A percentile compares a stretch with the other conserved stretches of the same genome.
Evolutionary conservation across 2,797 vertebrate species (phyloP).

Genomic region (Pseudomugil gertrudae): DNA sequence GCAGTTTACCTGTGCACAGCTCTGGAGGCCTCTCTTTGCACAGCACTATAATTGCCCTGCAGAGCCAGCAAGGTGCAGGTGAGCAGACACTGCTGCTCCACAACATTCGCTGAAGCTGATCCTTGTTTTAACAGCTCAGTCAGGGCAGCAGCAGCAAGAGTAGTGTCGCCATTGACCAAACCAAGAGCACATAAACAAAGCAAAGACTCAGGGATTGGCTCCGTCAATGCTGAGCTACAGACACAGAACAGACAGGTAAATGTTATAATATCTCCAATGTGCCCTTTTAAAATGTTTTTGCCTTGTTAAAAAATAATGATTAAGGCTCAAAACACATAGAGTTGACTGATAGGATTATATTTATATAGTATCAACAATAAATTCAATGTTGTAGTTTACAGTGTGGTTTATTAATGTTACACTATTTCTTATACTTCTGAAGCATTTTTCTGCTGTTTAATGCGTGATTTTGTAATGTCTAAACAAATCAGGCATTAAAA

Average conservation of each 20-base stretch:
- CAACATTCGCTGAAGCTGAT: slow-evolving; percentile 52
- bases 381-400: no score
- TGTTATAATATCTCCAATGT: no score
- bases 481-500: no score
- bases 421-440: not conserved
- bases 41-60: slow-evolving; percentile 84
- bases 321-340: no score
- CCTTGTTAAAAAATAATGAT: no score
- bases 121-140: slow-evolving; percentile 89
- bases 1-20: slow-evolving; percentile 90
- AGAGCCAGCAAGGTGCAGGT: slow-evolving; percentile 86
- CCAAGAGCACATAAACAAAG: slow-evolving; percentile 91
- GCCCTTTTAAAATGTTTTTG: no score
- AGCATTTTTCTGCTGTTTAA: not conserved
- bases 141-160: slow-evolving; percentile 90
- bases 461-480: no score
- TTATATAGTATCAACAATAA: not conserved
- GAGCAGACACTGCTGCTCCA: slow-evolving; percentile 89
- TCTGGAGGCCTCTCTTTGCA: slow-evolving; percentile 88
- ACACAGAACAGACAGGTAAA: slow-evolving; percentile 12
- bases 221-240: slow-evolving; percentile 90
- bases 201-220: slow-evolving; percentile 89
- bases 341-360: not conserved
- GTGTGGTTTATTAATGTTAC: no score
- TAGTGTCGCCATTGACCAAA: slow-evolving; percentile 87